Base-by-base conservation (phyloP, 2,797 vertebrate genomes). In the Micrastur ruficollis region DNA sequence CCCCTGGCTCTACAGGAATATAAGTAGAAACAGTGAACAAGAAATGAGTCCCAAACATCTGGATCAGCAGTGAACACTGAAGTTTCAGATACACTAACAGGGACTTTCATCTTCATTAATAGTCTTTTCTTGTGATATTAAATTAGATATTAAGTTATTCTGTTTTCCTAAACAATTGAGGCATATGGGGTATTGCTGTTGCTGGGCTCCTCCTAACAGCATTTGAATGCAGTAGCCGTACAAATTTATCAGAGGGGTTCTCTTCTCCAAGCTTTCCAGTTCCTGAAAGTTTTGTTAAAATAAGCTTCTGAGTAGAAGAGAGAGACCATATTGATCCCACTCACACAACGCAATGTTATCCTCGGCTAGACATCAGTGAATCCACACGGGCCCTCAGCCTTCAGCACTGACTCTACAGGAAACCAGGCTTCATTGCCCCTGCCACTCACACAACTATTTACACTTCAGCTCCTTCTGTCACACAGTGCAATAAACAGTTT, bases 401-500 rank as follows among this genome's bases (percentile, higher is more conserved):
- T 56, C 86, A 76, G 71, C 61, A 47, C n/a, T 78, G 87, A 2
- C 91, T 22, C 71, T 67, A 22, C 94, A 94, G 89, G 94, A 96
- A 96, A 32, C 55, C 83, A 95, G 75, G 90, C 95, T 97, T 70
- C 93, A 89, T 96, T 96, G 86, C 93, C 79, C 36, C 81, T 92
- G 96, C 95, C 96, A 95, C 86, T 97, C 95, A 94, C 78, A 68
- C 74, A 10, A n/a, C 67, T 95, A 89, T 95, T 96, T 92, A 92
- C 87, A 83, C 81, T 96, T 58, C 86, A 89, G 71, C 72, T 92
- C 86, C 86, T 92, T 96, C 38, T 5, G 83, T 95, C 95, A 93
- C 95, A 94, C 61, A 0, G 94, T 1, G 3, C 79, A 91, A 95
- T 93, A 92, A 95, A 93, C 95, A 93, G 75, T 68, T 97, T 92